Percentiles rank a stretch among this genome's conserved stretches.
Evolutionary conservation across 2,888 invertebrate species (phyloP).

Genomic region (Trichopoda pennipes): DNA sequence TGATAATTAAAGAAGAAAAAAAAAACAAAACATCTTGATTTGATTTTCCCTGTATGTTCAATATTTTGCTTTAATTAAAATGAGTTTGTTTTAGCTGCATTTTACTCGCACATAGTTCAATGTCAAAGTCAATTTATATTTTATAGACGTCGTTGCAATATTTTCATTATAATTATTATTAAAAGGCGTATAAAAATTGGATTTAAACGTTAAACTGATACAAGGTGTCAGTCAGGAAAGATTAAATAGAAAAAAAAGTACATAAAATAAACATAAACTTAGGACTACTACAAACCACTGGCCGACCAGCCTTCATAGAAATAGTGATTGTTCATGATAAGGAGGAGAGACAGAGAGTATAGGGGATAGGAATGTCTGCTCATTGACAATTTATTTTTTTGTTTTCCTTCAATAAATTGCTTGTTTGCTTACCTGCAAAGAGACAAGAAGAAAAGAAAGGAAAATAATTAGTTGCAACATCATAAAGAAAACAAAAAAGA

Average conservation of each 20-base stretch:
- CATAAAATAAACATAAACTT: neutral
- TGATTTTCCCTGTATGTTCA: slow-evolving; percentile 48
- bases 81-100: slow-evolving; percentile 22
- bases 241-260: slow-evolving; percentile 21
- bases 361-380: neutral
- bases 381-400: slow-evolving; percentile 18
- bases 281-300: slow-evolving; percentile 29
- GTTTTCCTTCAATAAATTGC: slow-evolving; percentile 27
- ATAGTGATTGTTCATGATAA: neutral
- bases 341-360: too few species aligned
- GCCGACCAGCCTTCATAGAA: neutral
- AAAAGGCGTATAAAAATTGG: slow-evolving; percentile 66
- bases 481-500: slow-evolving; percentile 13
- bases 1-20: neutral
- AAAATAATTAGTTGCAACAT: slow-evolving; percentile 55
- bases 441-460: slow-evolving; percentile 50
- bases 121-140: slow-evolving; percentile 66
- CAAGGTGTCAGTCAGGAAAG: slow-evolving; percentile 58
- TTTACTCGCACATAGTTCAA: slow-evolving; percentile 11
- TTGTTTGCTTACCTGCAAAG: slow-evolving; percentile 68
- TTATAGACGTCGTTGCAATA: slow-evolving; percentile 19
- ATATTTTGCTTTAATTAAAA: slow-evolving; percentile 47
- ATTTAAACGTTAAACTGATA: slow-evolving; percentile 65
- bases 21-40: slow-evolving; percentile 22
- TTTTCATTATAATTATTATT: slow-evolving; percentile 53